These are phyloP conservation scores for Lacerta agilis DNA, from an alignment of 2,797 vertebrate species.

Conservation along the genomic window DNA sequence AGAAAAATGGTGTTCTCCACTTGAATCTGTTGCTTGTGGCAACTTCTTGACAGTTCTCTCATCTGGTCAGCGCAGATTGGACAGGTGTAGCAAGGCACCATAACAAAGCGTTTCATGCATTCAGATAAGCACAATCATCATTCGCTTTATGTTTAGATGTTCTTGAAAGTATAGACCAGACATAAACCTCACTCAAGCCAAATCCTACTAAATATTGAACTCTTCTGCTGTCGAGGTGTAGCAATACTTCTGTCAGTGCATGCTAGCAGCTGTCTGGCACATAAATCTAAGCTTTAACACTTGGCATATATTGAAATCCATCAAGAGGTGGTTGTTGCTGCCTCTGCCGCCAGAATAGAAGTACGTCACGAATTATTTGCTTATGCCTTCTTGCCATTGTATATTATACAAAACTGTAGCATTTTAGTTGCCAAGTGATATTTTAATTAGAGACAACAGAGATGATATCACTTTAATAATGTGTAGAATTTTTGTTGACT, in stretches of 20 bases:
- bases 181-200: not conserved
- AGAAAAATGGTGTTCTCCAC: not conserved
- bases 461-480: not conserved
- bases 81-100: not conserved
- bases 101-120: not conserved
- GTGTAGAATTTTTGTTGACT: constrained; percentile 1
- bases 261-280: not conserved
- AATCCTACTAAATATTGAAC: not conserved
- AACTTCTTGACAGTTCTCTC: not conserved
- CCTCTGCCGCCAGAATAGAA: not conserved
- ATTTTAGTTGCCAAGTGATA: not conserved
- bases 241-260: not conserved
- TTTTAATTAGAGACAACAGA: not conserved
- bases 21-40: not conserved
- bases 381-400: not conserved
- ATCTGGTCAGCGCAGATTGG: not conserved
- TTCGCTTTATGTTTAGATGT: not conserved
- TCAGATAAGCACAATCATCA: not conserved
- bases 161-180: not conserved
- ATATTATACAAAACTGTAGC: not conserved
- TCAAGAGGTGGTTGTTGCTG: not conserved
- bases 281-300: not conserved
- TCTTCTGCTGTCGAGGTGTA: not conserved
- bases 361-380: not conserved
- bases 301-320: not conserved